Evolutionary conservation across 2,888 invertebrate genomes (phyloP).

Genomic region (Neocrepidodera transversa): DNA sequence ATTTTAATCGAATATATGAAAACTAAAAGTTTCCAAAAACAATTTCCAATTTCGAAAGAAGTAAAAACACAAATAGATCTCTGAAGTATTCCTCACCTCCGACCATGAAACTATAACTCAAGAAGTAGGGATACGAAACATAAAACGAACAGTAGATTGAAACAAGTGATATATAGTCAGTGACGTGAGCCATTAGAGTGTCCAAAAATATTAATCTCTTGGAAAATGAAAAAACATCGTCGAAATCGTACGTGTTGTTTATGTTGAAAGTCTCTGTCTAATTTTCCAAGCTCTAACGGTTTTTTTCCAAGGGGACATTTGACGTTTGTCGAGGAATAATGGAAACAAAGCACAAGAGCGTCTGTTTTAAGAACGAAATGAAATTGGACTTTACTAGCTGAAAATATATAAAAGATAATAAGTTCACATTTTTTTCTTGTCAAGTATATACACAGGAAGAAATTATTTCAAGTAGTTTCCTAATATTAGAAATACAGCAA

Average conservation of each 20-base stretch:
- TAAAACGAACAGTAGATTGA: slow-evolving; percentile 63
- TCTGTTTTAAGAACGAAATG: slow-evolving; percentile 15
- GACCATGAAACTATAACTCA: slow-evolving; percentile 29
- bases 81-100: slow-evolving; percentile 21
- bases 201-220: slow-evolving; percentile 64
- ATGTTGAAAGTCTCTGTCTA: slow-evolving; percentile 44
- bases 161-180: slow-evolving; percentile 63
- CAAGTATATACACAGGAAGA: no score
- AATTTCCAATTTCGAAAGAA: neutral
- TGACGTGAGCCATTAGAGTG: slow-evolving; percentile 63
- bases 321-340: slow-evolving; percentile 39
- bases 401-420: no score
- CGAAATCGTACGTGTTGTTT: slow-evolving; percentile 52
- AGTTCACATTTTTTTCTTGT: no score
- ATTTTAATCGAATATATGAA: no score
- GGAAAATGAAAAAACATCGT: slow-evolving; percentile 59
- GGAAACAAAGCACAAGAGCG: slow-evolving; percentile 35
- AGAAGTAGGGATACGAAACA: slow-evolving; percentile 53
- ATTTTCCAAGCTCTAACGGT: slow-evolving; percentile 38
- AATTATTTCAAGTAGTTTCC: no score
- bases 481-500: no score
- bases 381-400: neutral
- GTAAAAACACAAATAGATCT: slow-evolving; percentile 14
- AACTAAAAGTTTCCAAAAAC: neutral
- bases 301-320: slow-evolving; percentile 36